Conservation (phyloP, 2,888 invertebrate genomes). For the Conops quadrifasciatus region DNA sequence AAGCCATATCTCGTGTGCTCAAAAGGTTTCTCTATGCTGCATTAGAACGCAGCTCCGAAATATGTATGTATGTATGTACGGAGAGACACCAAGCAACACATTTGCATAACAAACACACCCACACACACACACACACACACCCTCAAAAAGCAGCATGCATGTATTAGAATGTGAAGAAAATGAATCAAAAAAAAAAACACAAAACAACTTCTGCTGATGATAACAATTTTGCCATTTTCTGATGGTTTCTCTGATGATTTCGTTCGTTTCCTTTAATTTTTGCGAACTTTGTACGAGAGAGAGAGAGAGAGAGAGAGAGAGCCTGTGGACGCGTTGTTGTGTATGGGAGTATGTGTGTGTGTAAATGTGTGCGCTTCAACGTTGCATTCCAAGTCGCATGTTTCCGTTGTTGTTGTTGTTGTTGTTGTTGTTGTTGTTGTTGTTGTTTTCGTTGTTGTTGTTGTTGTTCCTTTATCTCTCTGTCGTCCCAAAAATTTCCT, state of each 20-base stretch:
- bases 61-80: not conserved
- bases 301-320: constrained; percentile 18
- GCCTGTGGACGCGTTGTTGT: too few relatives aligned
- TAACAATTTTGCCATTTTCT: constrained; percentile 31
- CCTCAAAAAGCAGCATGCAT: too few relatives aligned
- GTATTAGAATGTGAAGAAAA: not conserved
- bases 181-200: constrained; percentile 9
- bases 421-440: not conserved
- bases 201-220: constrained; percentile 30
- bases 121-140: constrained; percentile 1
- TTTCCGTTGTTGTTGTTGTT: constrained; percentile 5
- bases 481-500: constrained; percentile 18
- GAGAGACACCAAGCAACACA: not conserved
- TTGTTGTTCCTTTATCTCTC: constrained; percentile 2
- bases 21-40: constrained; percentile 19
- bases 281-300: constrained; percentile 5
- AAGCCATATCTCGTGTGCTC: constrained; percentile 16
- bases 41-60: constrained; percentile 14
- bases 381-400: constrained; percentile 7
- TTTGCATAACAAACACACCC: not conserved
- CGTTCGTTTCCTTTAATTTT: constrained; percentile 21
- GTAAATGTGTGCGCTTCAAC: not conserved
- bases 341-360: not conserved
- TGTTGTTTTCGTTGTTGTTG: too few relatives aligned
- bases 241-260: constrained; percentile 27